phyloP scores from a whole-genome alignment of 2,113 vertebrate species.

The Cavia aperea region DNA sequence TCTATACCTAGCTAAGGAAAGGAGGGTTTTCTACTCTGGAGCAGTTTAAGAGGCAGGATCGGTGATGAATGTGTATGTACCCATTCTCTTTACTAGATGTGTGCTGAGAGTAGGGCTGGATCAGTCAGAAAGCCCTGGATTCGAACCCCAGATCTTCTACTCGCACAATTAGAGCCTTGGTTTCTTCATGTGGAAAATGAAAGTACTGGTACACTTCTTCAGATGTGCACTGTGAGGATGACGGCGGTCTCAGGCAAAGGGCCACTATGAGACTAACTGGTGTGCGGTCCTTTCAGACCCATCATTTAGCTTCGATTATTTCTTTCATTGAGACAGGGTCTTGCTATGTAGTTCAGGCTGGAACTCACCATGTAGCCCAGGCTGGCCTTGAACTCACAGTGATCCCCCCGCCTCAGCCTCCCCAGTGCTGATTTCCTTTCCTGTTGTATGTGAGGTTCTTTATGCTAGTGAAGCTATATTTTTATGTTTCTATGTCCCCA shows the following conservation, averaged over 20 bases:
- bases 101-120: background rate
- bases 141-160: background rate
- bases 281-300: background rate
- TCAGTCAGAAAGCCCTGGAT: background rate
- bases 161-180: background rate
- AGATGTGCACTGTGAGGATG: background rate
- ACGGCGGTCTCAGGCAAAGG: background rate
- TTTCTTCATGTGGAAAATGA: constrained; percentile 2
- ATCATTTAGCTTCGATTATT: background rate
- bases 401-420: too few species aligned
- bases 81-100: background rate
- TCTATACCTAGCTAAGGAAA: background rate
- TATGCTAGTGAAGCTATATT: background rate
- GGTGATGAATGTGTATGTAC: background rate
- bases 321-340: too few species aligned
- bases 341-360: too few species aligned
- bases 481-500: background rate
- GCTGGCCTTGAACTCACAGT: too few species aligned
- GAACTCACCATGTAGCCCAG: too few species aligned
- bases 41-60: background rate
- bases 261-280: background rate
- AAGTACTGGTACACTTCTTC: background rate
- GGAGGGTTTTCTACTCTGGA: background rate
- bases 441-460: background rate
- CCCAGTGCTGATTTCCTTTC: background rate